phyloP scores from a whole-genome alignment of 2,888 invertebrate species.

The Drosophila algonquin region DNA sequence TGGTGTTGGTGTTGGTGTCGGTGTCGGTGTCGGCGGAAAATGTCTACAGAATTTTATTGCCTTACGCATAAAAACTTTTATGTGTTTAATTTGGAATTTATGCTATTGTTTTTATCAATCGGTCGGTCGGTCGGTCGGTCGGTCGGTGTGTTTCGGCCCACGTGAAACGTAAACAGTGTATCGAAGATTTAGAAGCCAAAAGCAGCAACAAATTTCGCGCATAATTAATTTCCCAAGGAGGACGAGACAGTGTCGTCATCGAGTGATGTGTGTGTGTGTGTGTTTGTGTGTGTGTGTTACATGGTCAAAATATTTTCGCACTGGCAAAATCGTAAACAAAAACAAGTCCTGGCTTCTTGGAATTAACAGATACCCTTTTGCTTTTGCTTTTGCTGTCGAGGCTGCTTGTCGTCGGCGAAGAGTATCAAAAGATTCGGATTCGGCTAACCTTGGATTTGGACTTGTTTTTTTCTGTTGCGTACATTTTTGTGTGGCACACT shows the following conservation, averaged over 20 bases:
- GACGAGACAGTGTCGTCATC: constrained; percentile 62
- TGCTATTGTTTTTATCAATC: constrained; percentile 80
- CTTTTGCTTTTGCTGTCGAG: not conserved
- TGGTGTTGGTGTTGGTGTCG: no score
- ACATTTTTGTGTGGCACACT: constrained; percentile 64
- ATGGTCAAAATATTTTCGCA: constrained; percentile 64
- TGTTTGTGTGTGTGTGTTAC: constrained; percentile 42
- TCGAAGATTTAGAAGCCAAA: constrained; percentile 38
- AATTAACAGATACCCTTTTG: not conserved
- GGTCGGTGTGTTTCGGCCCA: constrained; percentile 19
- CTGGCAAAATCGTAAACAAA: constrained; percentile 39
- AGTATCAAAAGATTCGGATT: not conserved
- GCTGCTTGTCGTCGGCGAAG: not conserved
- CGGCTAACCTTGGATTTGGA: not conserved
- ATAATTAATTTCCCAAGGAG: constrained; percentile 70
- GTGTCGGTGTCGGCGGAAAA: constrained; percentile 36
- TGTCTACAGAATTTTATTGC: constrained; percentile 77
- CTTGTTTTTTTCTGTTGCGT: constrained; percentile 20
- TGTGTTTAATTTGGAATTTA: constrained; percentile 80
- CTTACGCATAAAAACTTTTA: constrained; percentile 75
- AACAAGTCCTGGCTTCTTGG: constrained; percentile 17
- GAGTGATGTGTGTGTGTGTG: not conserved
- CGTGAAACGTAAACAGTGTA: constrained; percentile 66
- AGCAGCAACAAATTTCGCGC: constrained; percentile 58
- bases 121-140: constrained; percentile 3